Evolutionary conservation across 2,113 vertebrate genomes (phyloP), one percentile per base, ranked within the genome.

Genomic region (Albula goreensis): DNA sequence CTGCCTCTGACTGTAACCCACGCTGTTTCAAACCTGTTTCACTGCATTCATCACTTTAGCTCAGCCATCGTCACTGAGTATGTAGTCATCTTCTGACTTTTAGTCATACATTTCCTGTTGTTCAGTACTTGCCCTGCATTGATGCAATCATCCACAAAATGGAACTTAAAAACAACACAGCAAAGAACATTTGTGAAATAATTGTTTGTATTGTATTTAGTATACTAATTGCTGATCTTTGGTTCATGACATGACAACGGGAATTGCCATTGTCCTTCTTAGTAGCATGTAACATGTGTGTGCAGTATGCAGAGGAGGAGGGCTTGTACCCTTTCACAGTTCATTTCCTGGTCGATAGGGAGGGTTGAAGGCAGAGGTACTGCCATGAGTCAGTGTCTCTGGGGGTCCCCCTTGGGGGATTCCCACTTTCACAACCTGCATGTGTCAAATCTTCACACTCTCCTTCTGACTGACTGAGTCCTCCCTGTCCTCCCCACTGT

Each of bases 401-500:
- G 74, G 84, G 84, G 78, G 17, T 85, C 74, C 84, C 66, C n/a
- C 19, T 6, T 13, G 51, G 52, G 84, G 84, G 53, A 79, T 22
- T 85, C 84, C 52, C 84, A 79, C 48, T 19, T 79, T 48, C 78
- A 10, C 78, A 79, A 48, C 41, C 84, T 51, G 25, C 31, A 31
- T 78, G 84, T 85, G 77, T 85, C 84, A 85, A 51, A 78, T 49
- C 70, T 52, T 79, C 74, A 78, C 52, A 49, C 50, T 22, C 51
- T 85, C 50, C 7, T 17, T 85, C 51, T 79, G 13, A 41, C 53
- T 80, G 53, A 80, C 13, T 41, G 50, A 60, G 70, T 74, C 51
- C 25, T 15, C 4, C 50, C 50, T 17, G 2, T 25, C 74, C 12
- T 13, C 78, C 13, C 10, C 5, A 48, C 2, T 79, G 78, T 12